A percentile compares a stretch with the other conserved stretches of the same genome.
phyloP scores from a whole-genome alignment of 2,888 invertebrate genomes.

The Perizoma affinitatum region DNA sequence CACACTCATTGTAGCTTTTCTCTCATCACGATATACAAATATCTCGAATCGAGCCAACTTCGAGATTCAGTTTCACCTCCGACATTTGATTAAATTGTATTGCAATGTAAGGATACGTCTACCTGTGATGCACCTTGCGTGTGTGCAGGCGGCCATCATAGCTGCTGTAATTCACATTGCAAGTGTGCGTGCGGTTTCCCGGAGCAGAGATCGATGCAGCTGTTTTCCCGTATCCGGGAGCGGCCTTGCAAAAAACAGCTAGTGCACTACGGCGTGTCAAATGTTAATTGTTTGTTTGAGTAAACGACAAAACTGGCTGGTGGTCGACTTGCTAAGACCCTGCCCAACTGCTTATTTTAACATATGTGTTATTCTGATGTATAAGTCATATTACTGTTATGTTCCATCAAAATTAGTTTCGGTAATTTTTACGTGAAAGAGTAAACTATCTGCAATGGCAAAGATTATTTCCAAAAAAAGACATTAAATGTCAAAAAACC shows the following conservation, averaged over 20 bases:
- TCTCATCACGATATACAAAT: not conserved
- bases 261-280: constrained; percentile 5
- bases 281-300: no score
- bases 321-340: no score
- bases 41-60: not conserved
- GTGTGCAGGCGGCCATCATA: constrained; percentile 13
- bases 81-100: constrained; percentile 3
- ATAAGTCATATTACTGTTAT: no score
- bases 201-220: constrained; percentile 19
- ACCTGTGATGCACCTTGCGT: not conserved
- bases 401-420: no score
- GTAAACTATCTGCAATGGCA: no score
- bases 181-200: constrained; percentile 12
- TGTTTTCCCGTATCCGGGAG: constrained; percentile 10
- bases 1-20: no score
- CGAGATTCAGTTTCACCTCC: constrained; percentile 4
- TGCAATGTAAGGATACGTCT: not conserved
- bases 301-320: no score
- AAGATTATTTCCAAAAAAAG: no score
- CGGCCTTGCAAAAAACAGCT: constrained; percentile 7
- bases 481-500: no score
- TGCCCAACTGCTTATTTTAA: no score
- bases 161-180: not conserved
- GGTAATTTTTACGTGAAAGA: no score
- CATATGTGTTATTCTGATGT: no score